Percentiles rank a stretch among this genome's conserved stretches.
These are phyloP conservation scores for Eugnorisma glareosa DNA, from an alignment of 2,888 invertebrate species.

Conservation along the genomic window DNA sequence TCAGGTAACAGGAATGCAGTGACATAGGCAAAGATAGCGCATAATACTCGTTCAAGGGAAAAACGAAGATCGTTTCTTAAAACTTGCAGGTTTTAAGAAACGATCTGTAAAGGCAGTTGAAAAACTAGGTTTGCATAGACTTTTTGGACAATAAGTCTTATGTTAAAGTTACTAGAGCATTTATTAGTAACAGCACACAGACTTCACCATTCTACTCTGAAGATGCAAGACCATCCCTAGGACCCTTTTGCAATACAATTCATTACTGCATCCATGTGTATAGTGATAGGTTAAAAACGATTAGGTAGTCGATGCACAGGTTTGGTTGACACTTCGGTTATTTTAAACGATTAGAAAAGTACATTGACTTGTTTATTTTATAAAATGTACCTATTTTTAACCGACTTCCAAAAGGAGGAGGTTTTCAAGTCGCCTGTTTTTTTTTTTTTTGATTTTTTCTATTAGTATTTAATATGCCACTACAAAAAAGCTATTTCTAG, in stretches of 20 bases:
- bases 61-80: background rate
- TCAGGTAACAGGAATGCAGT: background rate
- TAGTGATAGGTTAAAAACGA: background rate
- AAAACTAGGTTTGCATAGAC: background rate
- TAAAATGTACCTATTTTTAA: slow-evolving; percentile 30
- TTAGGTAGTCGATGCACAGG: background rate
- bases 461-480: background rate
- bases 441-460: slow-evolving; percentile 3
- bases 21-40: background rate
- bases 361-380: slow-evolving; percentile 43
- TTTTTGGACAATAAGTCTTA: too few relatives aligned
- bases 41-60: background rate
- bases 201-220: background rate
- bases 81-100: background rate
- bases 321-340: slow-evolving; percentile 10
- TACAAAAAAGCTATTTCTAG: background rate
- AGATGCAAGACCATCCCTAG: background rate
- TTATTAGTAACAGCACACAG: background rate
- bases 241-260: background rate
- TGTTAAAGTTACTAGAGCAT: too few relatives aligned
- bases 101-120: background rate
- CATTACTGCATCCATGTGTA: background rate
- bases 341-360: slow-evolving; percentile 22
- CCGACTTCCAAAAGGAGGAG: too few relatives aligned
- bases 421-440: too few relatives aligned